Percentiles rank a stretch among this genome's conserved stretches.
Evolutionary conservation across 2,797 vertebrate species (phyloP).

Genomic region (Psittacula echo): DNA sequence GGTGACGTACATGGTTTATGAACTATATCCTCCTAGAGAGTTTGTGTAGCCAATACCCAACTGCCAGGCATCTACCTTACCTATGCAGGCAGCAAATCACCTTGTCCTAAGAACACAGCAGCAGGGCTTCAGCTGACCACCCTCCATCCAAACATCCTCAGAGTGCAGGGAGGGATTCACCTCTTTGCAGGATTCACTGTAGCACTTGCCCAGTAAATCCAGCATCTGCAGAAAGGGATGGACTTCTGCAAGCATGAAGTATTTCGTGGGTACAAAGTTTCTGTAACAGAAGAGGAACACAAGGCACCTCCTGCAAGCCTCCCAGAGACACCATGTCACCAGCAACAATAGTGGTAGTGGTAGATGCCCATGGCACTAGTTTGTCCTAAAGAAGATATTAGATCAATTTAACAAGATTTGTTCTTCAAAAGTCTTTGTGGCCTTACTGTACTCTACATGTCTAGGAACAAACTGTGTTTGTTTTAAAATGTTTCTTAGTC

Average conservation of each 20-base stretch:
- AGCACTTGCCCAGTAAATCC: not conserved
- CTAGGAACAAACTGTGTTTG: not conserved
- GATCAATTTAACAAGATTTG: not conserved
- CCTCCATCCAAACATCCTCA: not conserved
- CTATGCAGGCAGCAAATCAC: not conserved
- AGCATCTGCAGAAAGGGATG: not conserved
- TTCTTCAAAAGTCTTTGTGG: not conserved
- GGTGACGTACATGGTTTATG: not conserved
- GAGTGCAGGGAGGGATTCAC: not conserved
- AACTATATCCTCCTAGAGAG: not conserved
- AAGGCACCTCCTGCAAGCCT: not conserved
- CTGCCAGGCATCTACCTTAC: not conserved
- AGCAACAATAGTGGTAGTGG: not conserved
- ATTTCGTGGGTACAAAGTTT: not conserved
- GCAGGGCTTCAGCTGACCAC: not conserved
- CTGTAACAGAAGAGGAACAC: not conserved
- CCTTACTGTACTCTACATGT: not conserved
- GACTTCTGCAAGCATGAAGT: not conserved
- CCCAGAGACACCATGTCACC: not conserved
- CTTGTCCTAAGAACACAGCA: not conserved
- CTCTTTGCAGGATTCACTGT: not conserved
- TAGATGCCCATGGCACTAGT: not conserved
- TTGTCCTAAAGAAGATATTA: not conserved
- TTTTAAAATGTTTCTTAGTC: conserved; percentile 11
- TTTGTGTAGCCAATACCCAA: not conserved